These are phyloP conservation scores for Hofmannophila pseudospretella DNA, from an alignment of 2,888 invertebrate genomes.

Conservation along the genomic window DNA sequence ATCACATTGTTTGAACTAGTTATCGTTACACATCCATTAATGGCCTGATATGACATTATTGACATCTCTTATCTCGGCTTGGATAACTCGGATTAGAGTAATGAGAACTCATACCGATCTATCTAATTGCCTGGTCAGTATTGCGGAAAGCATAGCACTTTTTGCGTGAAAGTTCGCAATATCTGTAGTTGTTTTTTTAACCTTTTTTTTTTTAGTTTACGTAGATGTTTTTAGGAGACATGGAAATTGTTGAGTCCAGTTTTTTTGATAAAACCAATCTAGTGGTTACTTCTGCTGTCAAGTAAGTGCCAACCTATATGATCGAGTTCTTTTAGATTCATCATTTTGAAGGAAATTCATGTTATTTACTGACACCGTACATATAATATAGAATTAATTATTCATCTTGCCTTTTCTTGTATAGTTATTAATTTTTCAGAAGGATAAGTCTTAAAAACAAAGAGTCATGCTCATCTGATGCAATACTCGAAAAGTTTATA, in stretches of 20 bases:
- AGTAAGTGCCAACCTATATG: constrained; percentile 33
- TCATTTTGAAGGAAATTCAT: no score
- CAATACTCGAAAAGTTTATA: no score
- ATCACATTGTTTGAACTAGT: constrained; percentile 51
- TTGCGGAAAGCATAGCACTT: neutral
- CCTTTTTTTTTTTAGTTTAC: neutral
- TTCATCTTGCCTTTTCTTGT: no score
- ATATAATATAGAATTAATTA: no score
- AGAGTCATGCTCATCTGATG: no score
- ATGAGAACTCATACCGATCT: constrained; percentile 18
- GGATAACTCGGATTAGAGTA: constrained; percentile 23
- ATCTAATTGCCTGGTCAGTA: no score
- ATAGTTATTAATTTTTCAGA: no score
- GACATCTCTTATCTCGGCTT: constrained; percentile 41
- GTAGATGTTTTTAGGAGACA: constrained; percentile 8
- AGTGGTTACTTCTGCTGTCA: constrained; percentile 25
- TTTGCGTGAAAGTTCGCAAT: neutral
- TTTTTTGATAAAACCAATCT: constrained; percentile 25
- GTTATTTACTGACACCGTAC: no score
- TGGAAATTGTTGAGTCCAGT: constrained; percentile 25
- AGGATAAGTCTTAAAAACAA: no score
- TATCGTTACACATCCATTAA: constrained; percentile 46
- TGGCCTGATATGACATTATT: constrained; percentile 55
- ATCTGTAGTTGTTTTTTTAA: no score
- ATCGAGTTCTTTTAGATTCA: no score